These are phyloP conservation scores for Xestia ashworthii DNA, from an alignment of 2,888 invertebrate species.

Conservation along the genomic window DNA sequence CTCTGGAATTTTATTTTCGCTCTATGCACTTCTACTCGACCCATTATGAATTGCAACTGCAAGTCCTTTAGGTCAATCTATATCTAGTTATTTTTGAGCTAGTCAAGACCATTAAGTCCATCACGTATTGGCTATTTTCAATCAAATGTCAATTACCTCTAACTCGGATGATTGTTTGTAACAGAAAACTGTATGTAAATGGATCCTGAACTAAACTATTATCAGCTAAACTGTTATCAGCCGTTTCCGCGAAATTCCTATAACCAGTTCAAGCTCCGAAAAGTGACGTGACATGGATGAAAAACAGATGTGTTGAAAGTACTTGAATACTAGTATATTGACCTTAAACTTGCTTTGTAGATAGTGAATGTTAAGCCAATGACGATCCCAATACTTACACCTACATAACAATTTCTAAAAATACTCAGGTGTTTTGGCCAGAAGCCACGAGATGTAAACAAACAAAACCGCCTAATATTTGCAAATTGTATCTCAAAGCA, in stretches of 20 bases:
- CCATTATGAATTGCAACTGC: not conserved
- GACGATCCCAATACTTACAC: conserved; percentile 65
- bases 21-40: conserved; percentile 1
- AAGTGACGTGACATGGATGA: conserved; percentile 22
- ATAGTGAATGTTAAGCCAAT: conserved; percentile 52
- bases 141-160: conserved; percentile 14
- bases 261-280: conserved; percentile 6
- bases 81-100: not conserved
- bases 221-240: conserved; percentile 25
- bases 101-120: not conserved
- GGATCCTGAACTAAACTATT: conserved; percentile 4
- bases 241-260: conserved; percentile 15
- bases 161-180: conserved; percentile 27
- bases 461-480: conserved; percentile 63
- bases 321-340: conserved; percentile 33
- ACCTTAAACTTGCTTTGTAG: conserved; percentile 68
- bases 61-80: not conserved
- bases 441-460: conserved; percentile 74
- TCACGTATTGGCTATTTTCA: conserved; percentile 2
- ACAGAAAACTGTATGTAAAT: conserved; percentile 16
- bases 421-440: conserved; percentile 77
- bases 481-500: conserved; percentile 48
- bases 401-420: conserved; percentile 73
- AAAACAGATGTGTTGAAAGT: conserved; percentile 30
- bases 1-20: conserved; percentile 14